A percentile compares a stretch with the other conserved stretches of the same genome.
Evolutionary conservation across 2,797 vertebrate genomes (phyloP).

Genomic region (Kryptolebias ocellatus): DNA sequence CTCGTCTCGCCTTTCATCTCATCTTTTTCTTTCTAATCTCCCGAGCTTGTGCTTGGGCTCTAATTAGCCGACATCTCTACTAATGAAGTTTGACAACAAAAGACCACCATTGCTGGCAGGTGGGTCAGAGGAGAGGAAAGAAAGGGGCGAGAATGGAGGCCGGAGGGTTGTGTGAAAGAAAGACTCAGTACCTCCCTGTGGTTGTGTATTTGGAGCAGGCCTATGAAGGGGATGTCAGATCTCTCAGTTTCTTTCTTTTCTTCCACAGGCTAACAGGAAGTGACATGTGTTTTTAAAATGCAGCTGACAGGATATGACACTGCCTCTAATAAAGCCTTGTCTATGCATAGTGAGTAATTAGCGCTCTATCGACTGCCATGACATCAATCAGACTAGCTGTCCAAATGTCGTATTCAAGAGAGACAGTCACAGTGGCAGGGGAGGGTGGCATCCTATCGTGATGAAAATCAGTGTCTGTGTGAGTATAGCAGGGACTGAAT

Average conservation of each 20-base stretch:
- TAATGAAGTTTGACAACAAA: conserved; percentile 94
- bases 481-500: conserved; percentile 29
- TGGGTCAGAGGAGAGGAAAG: conserved; percentile 49
- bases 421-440: conserved; percentile 33
- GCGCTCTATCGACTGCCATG: conserved; percentile 75
- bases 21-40: conserved; percentile 67
- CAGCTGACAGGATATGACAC: conserved; percentile 75
- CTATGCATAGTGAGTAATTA: conserved; percentile 80
- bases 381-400: conserved; percentile 82
- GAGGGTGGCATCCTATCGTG: conserved; percentile 48
- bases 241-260: conserved; percentile 38
- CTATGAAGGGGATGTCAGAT: conserved; percentile 33
- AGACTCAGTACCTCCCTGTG: neutral
- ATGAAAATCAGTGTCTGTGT: conserved; percentile 41
- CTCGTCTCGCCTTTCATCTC: conserved; percentile 52
- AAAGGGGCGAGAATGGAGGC: conserved; percentile 10
- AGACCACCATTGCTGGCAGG: conserved; percentile 82
- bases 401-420: conserved; percentile 52
- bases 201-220: conserved; percentile 23
- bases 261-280: conserved; percentile 85
- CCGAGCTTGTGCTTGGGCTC: conserved; percentile 52
- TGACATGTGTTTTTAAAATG: conserved; percentile 87
- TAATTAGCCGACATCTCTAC: conserved; percentile 85
- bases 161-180: conserved; percentile 1
- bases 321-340: conserved; percentile 48